Evolutionary conservation across 2,888 invertebrate genomes (phyloP).

Genomic region (Thelaira solivaga): DNA sequence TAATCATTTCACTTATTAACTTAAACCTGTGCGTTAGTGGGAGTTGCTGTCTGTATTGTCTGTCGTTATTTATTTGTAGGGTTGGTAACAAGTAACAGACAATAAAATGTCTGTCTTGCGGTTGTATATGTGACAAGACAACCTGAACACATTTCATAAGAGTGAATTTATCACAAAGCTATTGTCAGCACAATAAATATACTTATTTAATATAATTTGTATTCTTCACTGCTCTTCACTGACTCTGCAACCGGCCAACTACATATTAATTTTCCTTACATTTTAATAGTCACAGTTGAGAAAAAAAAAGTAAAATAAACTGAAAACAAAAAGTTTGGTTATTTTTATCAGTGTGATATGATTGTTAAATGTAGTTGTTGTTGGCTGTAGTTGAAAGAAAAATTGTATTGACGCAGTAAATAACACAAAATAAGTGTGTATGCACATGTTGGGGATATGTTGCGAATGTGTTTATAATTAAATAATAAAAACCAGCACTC

Average conservation of each 20-base stretch:
- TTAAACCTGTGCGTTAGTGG: background rate
- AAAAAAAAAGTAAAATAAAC: too few relatives aligned
- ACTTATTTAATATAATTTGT: constrained; percentile 23
- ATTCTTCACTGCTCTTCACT: background rate
- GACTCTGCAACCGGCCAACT: background rate
- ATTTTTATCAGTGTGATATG: constrained; percentile 15
- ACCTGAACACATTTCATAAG: constrained; percentile 5
- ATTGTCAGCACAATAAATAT: constrained; percentile 52
- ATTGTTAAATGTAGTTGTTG: constrained; percentile 21
- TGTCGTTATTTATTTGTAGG: background rate
- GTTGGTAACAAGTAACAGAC: background rate
- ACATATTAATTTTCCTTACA: constrained; percentile 19
- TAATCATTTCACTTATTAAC: too few relatives aligned
- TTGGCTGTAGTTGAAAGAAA: constrained; percentile 18
- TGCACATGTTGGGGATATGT: background rate
- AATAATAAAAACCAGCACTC: background rate
- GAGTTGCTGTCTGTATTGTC: background rate
- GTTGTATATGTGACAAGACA: background rate
- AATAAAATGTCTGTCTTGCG: constrained; percentile 20
- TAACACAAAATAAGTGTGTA: constrained; percentile 25
- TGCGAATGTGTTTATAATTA: background rate
- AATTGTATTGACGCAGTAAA: constrained; percentile 50
- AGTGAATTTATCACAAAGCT: constrained; percentile 44
- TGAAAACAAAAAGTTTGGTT: background rate
- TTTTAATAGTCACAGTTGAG: constrained; percentile 1